Evolutionary conservation across 1,140 invertebrate species (phyloP), one percentile per base, ranked within the genome.

Genomic region (Eurosta solidaginis): DNA sequence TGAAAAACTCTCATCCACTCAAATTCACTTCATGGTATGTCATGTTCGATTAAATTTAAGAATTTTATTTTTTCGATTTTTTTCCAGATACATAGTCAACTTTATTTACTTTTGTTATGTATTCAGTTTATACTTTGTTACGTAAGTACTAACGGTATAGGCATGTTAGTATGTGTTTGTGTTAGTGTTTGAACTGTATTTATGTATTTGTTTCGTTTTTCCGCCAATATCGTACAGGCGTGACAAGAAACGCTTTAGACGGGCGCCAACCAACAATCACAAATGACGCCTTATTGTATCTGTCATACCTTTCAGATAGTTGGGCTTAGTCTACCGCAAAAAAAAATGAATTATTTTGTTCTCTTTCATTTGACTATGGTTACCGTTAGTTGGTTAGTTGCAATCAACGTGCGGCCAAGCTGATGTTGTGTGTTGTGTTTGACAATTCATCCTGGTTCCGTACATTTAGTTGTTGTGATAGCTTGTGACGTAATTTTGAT

Each of bases 351-450:
- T 47, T 47, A n/a, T 17, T 47, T 47, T 47, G 45, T 47, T 47
- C 45, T 47, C 45, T 12, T 14, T 17, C 45, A 47, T 17, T n/a
- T n/a, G n/a, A n/a, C n/a, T n/a, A n/a, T n/a, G n/a, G n/a, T n/a
- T 29, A 33, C 9, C 22, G 27, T 33, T 63, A 12, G 33, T 22
- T 22, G 59, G 33, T 68, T 33, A 22, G 7, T 40, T 29, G 33
- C 59, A 29, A 40, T 68, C 59, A 68, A 33, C 59, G 40, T 68
- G 33, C 40, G 59, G 17, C 17, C 25, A 59, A n/a, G 27, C 10
- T 59, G 12, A 54, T 54, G 50, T 25, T 54, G 50, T 54, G 54
- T 59, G 54, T 33, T 59, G 54, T 59, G 54, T 59, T 59, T 63
- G 54, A 5, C 1, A 9, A 5, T n/a, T 47, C 45, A 2, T 47